A percentile compares a stretch with the other conserved stretches of the same genome.
Evolutionary conservation across 1,140 invertebrate species (phyloP).

Genomic region (Leptopilina clavipes): DNA sequence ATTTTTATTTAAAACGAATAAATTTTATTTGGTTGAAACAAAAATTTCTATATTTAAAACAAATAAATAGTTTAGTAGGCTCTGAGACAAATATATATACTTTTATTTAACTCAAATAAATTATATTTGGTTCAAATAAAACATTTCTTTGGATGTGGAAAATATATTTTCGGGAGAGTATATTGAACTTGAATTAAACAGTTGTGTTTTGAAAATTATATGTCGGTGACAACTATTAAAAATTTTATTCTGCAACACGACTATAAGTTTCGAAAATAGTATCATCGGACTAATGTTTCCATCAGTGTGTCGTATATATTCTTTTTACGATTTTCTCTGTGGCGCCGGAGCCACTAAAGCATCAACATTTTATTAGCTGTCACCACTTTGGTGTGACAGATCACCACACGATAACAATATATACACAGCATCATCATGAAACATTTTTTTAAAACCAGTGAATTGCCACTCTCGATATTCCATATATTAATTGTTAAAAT

Average conservation of each 20-base stretch:
- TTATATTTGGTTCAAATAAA: too few relatives aligned
- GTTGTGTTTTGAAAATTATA: background rate
- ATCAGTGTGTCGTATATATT: slow-evolving; percentile 34
- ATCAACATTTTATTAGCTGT: slow-evolving; percentile 33
- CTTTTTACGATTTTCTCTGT: slow-evolving; percentile 33
- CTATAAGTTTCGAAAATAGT: slow-evolving; percentile 29
- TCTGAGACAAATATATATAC: too few relatives aligned
- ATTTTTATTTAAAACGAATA: too few relatives aligned
- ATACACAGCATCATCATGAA: background rate
- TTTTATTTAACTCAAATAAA: too few relatives aligned
- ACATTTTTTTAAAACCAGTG: background rate
- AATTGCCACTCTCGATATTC: background rate
- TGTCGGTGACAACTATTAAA: background rate
- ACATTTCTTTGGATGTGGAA: too few relatives aligned
- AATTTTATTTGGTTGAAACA: too few relatives aligned
- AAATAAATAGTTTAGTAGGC: too few relatives aligned
- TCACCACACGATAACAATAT: slow-evolving; percentile 21
- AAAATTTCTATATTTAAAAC: too few relatives aligned
- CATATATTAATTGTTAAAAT: background rate
- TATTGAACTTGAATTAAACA: slow-evolving; percentile 4
- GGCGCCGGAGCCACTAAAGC: slow-evolving; percentile 26
- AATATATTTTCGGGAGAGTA: background rate
- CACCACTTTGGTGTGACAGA: slow-evolving; percentile 24
- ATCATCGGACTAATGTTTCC: slow-evolving; percentile 22
- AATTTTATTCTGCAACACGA: slow-evolving; percentile 25